Evolutionary conservation across 1,140 invertebrate species (phyloP).

Genomic region (Cheumatopsyche charites): DNA sequence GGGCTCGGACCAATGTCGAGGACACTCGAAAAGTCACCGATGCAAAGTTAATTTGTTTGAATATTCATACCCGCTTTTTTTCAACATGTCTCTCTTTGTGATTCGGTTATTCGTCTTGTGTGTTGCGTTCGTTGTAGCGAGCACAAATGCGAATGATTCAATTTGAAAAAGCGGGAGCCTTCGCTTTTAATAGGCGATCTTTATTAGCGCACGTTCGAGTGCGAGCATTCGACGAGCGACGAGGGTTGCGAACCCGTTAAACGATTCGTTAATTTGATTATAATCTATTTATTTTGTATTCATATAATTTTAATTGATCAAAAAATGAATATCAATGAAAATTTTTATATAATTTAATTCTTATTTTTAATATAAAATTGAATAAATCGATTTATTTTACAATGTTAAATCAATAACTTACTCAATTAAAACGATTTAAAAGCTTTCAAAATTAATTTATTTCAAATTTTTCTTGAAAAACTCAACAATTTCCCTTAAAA

Average conservation of each 20-base stretch:
- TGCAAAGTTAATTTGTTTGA: constrained; percentile 46
- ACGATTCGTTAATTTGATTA: not conserved
- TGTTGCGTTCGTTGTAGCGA: constrained; percentile 31
- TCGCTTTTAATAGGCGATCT: constrained; percentile 25
- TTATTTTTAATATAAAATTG: not conserved
- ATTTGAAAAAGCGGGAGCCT: constrained; percentile 24
- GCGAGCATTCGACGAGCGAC: not conserved
- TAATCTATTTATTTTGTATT: not conserved
- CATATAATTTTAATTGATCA: not conserved
- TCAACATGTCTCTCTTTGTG: constrained; percentile 27
- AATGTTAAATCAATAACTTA: too few species aligned
- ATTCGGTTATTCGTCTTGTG: constrained; percentile 33
- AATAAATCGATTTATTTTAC: too few species aligned
- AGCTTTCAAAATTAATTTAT: too few species aligned
- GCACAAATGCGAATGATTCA: constrained; percentile 31
- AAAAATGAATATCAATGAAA: not conserved
- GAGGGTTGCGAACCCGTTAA: not conserved
- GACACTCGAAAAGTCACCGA: constrained; percentile 45
- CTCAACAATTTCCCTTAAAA: too few species aligned
- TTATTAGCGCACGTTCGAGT: constrained; percentile 5
- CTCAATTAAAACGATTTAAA: too few species aligned
- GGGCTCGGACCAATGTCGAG: constrained; percentile 39
- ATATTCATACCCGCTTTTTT: constrained; percentile 44
- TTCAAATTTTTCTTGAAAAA: too few species aligned
- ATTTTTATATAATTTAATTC: not conserved